Conservation (phyloP, 2,888 invertebrate genomes). For the Stomorhina lunata region DNA sequence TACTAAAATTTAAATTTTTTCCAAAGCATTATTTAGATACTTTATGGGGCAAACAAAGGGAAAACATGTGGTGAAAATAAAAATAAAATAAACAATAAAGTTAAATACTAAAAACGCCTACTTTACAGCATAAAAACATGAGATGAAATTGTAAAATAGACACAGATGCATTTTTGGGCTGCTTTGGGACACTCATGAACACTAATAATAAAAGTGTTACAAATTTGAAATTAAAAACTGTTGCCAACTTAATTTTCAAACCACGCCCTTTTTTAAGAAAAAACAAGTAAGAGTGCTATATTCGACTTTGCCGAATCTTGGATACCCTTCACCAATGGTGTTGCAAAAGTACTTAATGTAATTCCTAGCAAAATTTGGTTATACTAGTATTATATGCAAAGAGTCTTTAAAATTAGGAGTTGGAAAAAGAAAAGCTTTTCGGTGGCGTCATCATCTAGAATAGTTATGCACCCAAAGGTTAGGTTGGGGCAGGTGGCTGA, state of each 20-base stretch:
- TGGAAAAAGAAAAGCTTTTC: too few species aligned
- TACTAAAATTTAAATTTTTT: too few species aligned
- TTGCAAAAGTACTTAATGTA: too few species aligned
- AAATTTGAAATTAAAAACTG: constrained; percentile 32
- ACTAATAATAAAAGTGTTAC: not conserved
- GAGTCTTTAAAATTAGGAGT: too few species aligned
- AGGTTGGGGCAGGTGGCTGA: too few species aligned
- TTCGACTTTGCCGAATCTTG: too few species aligned
- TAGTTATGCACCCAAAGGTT: too few species aligned
- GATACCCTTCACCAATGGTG: too few species aligned
- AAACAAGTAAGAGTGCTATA: not conserved
- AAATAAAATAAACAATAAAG: not conserved
- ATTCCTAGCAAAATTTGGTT: too few species aligned
- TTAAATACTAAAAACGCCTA: constrained; percentile 36
- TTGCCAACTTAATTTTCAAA: constrained; percentile 52
- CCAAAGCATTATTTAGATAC: constrained; percentile 6
- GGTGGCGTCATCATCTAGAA: too few species aligned
- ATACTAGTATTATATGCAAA: too few species aligned
- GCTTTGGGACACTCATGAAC: not conserved
- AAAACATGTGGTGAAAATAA: not conserved
- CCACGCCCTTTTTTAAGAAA: constrained; percentile 16
- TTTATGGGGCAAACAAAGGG: not conserved
- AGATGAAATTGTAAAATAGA: constrained; percentile 6
- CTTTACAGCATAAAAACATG: constrained; percentile 45
- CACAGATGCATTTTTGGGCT: not conserved